Percentiles rank a stretch among this genome's conserved stretches.
phyloP scores from a whole-genome alignment of 2,113 vertebrate genomes.

The Neodontobutis hainanensis region DNA sequence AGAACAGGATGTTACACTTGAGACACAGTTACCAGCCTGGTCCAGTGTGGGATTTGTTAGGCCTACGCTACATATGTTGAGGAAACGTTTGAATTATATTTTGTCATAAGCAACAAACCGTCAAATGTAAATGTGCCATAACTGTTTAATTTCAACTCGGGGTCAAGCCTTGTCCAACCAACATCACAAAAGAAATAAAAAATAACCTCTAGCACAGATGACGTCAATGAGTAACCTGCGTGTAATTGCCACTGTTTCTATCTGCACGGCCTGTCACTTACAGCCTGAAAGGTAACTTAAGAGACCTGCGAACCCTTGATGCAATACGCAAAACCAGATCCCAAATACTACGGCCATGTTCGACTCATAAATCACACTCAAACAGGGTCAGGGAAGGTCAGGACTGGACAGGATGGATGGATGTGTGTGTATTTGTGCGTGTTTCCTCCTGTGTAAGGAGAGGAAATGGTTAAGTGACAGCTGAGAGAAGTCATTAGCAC shows the following conservation, averaged over 20 bases:
- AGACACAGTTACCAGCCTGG: not conserved
- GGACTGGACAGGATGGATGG: constrained; percentile 37
- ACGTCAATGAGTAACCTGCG: not conserved
- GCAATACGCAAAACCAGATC: constrained; percentile 26
- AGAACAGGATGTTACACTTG: not conserved
- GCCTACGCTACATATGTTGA: not conserved
- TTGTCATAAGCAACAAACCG: no score
- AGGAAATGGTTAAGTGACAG: constrained; percentile 74
- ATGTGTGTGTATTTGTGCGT: constrained; percentile 45
- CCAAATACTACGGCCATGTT: constrained; percentile 25
- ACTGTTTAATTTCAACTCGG: no score
- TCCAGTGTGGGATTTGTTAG: not conserved
- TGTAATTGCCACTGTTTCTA: not conserved
- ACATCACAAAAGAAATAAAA: no score
- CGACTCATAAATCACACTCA: constrained; percentile 69
- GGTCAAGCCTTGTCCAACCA: no score
- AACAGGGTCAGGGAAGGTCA: constrained; percentile 59
- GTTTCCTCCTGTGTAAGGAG: constrained; percentile 43
- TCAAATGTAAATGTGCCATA: no score
- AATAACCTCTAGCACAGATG: no score
- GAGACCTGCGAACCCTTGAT: constrained; percentile 22
- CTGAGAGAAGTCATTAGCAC: constrained; percentile 65
- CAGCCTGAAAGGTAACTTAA: constrained; percentile 32
- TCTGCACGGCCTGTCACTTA: constrained; percentile 1
- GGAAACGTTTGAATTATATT: no score